Evolutionary conservation across 2,113 vertebrate species (phyloP).

Genomic region (Syrrhaptes paradoxus): DNA sequence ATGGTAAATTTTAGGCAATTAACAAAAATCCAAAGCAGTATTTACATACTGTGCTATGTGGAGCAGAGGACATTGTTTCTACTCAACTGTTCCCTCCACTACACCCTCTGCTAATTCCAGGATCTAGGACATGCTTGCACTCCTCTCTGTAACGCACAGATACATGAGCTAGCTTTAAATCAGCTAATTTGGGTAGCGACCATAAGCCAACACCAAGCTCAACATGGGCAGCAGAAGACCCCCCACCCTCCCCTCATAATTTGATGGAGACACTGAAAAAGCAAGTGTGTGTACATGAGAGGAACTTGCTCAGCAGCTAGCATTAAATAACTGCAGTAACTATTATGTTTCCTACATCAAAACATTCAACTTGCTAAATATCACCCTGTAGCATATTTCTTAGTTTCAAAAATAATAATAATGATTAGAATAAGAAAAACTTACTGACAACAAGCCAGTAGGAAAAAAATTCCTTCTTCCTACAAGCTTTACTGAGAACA

Average conservation of each 20-base stretch:
- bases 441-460: neutral
- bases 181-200: neutral
- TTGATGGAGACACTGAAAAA: neutral
- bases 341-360: neutral
- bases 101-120: neutral
- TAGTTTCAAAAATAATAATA: neutral
- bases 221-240: neutral
- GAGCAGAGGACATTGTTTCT: neutral
- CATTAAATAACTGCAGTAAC: neutral
- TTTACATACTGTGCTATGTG: neutral
- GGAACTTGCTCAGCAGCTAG: neutral
- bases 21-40: neutral
- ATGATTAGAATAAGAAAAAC: neutral
- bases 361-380: neutral
- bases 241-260: neutral
- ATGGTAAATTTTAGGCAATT: neutral
- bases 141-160: neutral
- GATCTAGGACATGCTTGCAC: neutral
- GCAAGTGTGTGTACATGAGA: neutral
- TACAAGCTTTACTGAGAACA: neutral
- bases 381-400: neutral
- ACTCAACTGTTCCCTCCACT: neutral
- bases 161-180: neutral
- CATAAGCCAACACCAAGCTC: neutral
- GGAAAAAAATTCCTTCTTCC: neutral